Conservation (phyloP, 1,140 invertebrate genomes). For the Zaprionus ghesquierei region DNA sequence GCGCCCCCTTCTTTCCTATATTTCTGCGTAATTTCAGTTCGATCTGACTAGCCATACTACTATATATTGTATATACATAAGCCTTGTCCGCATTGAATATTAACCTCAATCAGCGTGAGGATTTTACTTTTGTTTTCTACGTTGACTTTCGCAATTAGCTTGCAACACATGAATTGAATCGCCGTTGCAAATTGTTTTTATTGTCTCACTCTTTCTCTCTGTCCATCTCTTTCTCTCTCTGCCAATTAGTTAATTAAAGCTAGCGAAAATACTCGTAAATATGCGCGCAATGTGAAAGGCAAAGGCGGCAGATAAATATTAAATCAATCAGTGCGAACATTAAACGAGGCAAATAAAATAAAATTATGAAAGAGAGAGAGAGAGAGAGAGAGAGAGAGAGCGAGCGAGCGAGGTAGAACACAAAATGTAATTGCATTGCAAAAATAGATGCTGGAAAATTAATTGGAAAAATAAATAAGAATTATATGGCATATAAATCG, state of each 20-base stretch:
- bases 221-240: background rate
- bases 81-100: slow-evolving; percentile 33
- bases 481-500: background rate
- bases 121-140: slow-evolving; percentile 11
- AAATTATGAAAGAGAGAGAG: background rate
- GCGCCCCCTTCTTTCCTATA: background rate
- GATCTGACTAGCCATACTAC: background rate
- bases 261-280: slow-evolving; percentile 32
- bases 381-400: background rate
- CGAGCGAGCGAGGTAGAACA: background rate
- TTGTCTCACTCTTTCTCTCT: background rate
- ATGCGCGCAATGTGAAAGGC: slow-evolving; percentile 6
- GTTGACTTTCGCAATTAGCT: slow-evolving; percentile 43
- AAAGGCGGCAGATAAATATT: slow-evolving; percentile 11
- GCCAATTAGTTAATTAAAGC: slow-evolving; percentile 73
- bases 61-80: too few relatives aligned
- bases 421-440: background rate
- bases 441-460: background rate
- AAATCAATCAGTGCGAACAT: slow-evolving; percentile 11
- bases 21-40: slow-evolving; percentile 45
- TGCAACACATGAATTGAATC: slow-evolving; percentile 39
- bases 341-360: slow-evolving; percentile 1
- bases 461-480: slow-evolving; percentile 10
- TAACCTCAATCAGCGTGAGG: slow-evolving; percentile 69
- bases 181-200: slow-evolving; percentile 36